Evolutionary conservation across 2,888 invertebrate genomes (phyloP).

Genomic region (Polydesmus complanatus): DNA sequence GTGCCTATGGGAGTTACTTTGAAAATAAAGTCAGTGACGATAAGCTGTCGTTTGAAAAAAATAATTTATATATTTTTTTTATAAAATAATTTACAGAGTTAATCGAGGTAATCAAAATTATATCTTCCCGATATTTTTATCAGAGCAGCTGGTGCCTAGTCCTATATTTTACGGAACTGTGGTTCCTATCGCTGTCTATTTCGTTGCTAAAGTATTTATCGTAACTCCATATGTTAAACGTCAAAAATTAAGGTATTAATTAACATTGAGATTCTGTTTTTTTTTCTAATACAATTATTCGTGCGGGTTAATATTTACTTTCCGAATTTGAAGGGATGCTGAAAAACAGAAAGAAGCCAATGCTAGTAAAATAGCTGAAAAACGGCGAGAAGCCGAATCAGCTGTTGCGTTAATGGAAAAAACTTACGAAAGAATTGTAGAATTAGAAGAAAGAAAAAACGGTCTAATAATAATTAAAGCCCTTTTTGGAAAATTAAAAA

Average conservation of each 20-base stretch:
- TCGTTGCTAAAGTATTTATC: constrained; percentile 29
- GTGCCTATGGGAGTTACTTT: constrained; percentile 76
- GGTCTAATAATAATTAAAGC: constrained; percentile 79
- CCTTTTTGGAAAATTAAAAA: constrained; percentile 35
- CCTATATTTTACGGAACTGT: constrained; percentile 87
- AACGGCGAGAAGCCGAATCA: constrained; percentile 67
- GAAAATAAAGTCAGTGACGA: constrained; percentile 56
- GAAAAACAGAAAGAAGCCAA: constrained; percentile 69
- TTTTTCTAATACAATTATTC: neutral
- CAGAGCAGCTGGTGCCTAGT: constrained; percentile 76
- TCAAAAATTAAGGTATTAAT: constrained; percentile 45
- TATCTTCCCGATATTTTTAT: constrained; percentile 74
- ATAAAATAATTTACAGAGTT: constrained; percentile 43
- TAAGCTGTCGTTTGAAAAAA: too few relatives aligned
- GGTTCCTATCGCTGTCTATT: constrained; percentile 53
- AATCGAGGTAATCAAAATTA: constrained; percentile 75
- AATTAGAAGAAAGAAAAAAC: constrained; percentile 63
- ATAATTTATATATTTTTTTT: too few relatives aligned
- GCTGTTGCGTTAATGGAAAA: constrained; percentile 83
- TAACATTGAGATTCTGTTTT: too few relatives aligned
- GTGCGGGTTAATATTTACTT: neutral
- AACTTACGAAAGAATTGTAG: constrained; percentile 65
- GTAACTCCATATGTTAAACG: constrained; percentile 49
- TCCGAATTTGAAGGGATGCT: constrained; percentile 45
- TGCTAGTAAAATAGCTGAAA: constrained; percentile 57